phyloP scores from a whole-genome alignment of 2,797 vertebrate genomes.

The Avahi laniger region DNA sequence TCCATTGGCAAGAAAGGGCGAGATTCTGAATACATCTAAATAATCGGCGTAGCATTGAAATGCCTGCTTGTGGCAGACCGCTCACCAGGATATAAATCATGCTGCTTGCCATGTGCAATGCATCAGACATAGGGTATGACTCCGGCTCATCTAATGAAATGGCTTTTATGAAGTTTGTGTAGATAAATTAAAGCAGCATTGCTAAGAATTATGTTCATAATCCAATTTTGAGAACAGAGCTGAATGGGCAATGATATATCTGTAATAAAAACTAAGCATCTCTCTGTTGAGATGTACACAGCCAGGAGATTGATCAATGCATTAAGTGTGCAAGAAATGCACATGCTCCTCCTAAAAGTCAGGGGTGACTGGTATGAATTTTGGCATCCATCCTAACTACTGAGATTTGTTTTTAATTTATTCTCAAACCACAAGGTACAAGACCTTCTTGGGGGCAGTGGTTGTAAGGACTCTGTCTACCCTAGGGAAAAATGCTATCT shows the following conservation, averaged over 20 bases:
- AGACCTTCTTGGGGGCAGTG: not conserved
- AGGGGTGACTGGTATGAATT: not conserved
- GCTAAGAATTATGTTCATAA: conserved; percentile 59
- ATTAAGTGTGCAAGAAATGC: not conserved
- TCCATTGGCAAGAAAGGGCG: conserved; percentile 71
- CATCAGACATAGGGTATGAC: conserved; percentile 42
- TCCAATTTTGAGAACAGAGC: not conserved
- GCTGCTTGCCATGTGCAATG: not conserved
- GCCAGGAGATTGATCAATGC: not conserved
- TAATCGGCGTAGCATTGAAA: conserved; percentile 81
- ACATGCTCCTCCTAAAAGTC: not conserved
- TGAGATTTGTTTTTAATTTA: conserved; percentile 24
- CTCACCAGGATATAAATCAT: conserved; percentile 82
- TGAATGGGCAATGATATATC: not conserved
- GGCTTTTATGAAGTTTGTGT: conserved; percentile 68
- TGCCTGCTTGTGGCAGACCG: conserved; percentile 51
- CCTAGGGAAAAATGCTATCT: not conserved
- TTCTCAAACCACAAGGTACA: conserved; percentile 10
- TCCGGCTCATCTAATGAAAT: conserved; percentile 40
- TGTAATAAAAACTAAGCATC: not conserved
- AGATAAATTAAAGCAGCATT: conserved; percentile 58
- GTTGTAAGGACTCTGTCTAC: not conserved
- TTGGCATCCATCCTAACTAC: not conserved
- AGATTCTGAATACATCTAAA: conserved; percentile 83
- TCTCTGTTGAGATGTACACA: not conserved